Percentiles rank a stretch among this genome's conserved stretches.
Conservation (phyloP, 23 tunicate genomes). For the Ciona savignyi region DNA sequence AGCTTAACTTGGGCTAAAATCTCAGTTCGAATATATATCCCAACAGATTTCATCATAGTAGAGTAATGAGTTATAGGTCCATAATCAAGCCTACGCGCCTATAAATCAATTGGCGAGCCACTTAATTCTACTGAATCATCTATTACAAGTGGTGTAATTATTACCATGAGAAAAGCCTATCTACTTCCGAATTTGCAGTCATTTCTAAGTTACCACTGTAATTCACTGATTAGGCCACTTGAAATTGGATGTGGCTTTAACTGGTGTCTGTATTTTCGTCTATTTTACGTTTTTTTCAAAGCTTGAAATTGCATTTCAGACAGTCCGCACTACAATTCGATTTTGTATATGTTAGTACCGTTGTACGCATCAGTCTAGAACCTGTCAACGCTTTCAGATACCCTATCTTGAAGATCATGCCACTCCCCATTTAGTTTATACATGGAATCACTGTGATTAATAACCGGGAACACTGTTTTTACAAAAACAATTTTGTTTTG, state of each 20-base stretch:
- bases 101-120: too few relatives aligned
- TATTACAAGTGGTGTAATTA: neutral
- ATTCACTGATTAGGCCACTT: neutral
- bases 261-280: neutral
- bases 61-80: too few relatives aligned
- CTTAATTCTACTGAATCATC: slow-evolving; percentile 1
- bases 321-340: too few relatives aligned
- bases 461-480: neutral
- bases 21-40: too few relatives aligned
- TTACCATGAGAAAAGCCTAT: neutral
- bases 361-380: neutral
- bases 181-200: neutral
- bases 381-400: neutral
- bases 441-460: neutral
- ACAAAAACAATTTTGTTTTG: too few relatives aligned
- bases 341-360: too few relatives aligned
- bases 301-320: neutral
- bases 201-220: neutral
- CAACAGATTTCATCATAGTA: too few relatives aligned
- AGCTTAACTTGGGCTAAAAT: too few relatives aligned
- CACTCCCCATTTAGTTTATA: neutral
- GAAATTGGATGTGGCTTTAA: neutral
- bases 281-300: neutral
- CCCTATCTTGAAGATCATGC: neutral
- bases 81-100: too few relatives aligned